A percentile compares a stretch with the other conserved stretches of the same genome.
These are phyloP conservation scores for Ahaetulla prasina DNA, from an alignment of 2,113 vertebrate species.

Conservation along the genomic window DNA sequence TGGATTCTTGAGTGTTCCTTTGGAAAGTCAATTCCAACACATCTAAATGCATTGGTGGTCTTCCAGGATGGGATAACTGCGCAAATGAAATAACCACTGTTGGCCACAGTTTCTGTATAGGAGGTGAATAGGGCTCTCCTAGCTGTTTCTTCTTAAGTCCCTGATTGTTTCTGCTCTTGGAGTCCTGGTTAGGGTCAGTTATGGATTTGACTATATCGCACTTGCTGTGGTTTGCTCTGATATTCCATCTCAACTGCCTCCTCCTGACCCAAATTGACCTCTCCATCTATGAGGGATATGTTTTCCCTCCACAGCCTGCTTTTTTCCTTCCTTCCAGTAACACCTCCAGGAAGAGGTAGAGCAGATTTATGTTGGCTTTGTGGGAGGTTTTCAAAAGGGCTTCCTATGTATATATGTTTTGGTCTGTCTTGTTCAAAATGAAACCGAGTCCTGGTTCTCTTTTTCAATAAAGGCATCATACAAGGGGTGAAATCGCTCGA, in stretches of 20 bases:
- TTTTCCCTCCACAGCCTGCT: background rate
- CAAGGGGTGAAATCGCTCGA: no score
- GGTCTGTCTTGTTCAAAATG: background rate
- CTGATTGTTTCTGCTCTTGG: background rate
- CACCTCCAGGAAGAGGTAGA: background rate
- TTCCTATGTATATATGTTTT: background rate
- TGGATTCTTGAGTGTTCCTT: conserved; percentile 55
- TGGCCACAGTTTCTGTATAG: background rate
- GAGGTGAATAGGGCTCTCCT: background rate
- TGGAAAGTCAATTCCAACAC: background rate
- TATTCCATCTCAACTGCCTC: background rate
- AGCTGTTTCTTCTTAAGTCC: background rate
- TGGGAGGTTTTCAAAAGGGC: background rate
- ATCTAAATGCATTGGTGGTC: background rate
- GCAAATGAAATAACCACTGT: background rate
- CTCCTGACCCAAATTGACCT: background rate
- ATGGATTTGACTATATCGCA: background rate
- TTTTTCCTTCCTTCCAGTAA: background rate
- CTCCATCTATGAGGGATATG: background rate
- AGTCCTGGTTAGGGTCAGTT: background rate
- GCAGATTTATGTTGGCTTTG: background rate
- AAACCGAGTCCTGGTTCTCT: background rate
- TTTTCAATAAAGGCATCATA: background rate
- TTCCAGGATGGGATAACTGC: background rate
- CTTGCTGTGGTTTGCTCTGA: background rate